These are phyloP conservation scores for Cantharis flavilabris DNA, from an alignment of 2,888 invertebrate species.

Conservation along the genomic window DNA sequence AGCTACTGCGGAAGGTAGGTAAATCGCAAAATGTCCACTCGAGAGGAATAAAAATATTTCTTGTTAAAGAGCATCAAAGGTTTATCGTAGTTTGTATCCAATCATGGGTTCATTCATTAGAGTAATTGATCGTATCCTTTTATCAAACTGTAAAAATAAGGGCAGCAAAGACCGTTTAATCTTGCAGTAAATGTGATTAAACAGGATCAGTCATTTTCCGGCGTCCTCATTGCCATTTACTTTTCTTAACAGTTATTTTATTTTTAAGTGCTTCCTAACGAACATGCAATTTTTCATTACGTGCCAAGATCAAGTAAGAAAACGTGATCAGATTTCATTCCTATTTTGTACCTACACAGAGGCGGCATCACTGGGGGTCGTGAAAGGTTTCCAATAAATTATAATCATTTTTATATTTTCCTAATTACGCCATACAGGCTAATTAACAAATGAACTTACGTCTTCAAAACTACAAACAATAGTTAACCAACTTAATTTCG, in stretches of 20 bases:
- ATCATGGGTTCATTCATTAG: constrained; percentile 49
- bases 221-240: constrained; percentile 38
- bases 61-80: constrained; percentile 50
- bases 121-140: constrained; percentile 49
- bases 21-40: constrained; percentile 48
- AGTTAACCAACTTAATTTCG: not conserved
- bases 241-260: constrained; percentile 44
- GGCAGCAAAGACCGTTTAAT: constrained; percentile 48
- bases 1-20: constrained; percentile 38
- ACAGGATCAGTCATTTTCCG: constrained; percentile 28
- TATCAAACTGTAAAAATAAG: constrained; percentile 43
- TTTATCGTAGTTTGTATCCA: constrained; percentile 42
- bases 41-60: constrained; percentile 52
- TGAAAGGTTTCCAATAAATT: not conserved
- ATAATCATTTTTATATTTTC: not conserved
- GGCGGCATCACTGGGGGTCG: constrained; percentile 15
- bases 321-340: constrained; percentile 58
- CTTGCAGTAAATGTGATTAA: constrained; percentile 52
- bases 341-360: constrained; percentile 36
- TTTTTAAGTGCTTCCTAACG: constrained; percentile 40
- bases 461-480: not conserved
- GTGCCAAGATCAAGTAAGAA: constrained; percentile 67
- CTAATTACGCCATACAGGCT: not conserved
- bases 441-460: not conserved
- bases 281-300: constrained; percentile 69